Evolutionary conservation across 2,797 vertebrate species (phyloP).

Genomic region (Melanotaenia boesemani): DNA sequence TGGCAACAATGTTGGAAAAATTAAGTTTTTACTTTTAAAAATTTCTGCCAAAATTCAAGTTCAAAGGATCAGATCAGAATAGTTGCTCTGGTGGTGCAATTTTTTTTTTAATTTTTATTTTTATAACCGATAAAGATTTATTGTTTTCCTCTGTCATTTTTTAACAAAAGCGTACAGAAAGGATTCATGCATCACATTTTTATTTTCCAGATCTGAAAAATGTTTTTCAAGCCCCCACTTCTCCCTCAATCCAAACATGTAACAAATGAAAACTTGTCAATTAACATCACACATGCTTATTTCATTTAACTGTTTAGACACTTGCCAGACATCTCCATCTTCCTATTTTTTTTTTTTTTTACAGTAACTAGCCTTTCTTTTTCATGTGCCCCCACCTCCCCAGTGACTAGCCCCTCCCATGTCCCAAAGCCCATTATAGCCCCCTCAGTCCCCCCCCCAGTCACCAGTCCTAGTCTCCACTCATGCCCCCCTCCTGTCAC

Average conservation of each 20-base stretch:
- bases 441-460: conserved; percentile 40
- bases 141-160: conserved; percentile 1
- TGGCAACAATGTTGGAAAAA: not conserved
- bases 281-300: not conserved
- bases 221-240: not conserved
- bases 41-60: too few species aligned
- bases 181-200: not conserved
- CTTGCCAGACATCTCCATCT: conserved; percentile 39
- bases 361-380: conserved; percentile 50
- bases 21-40: too few species aligned
- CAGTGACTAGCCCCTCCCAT: conserved; percentile 52
- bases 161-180: not conserved
- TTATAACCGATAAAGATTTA: not conserved
- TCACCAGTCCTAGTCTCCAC: conserved; percentile 46
- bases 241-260: not conserved
- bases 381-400: conserved; percentile 4
- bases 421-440: conserved; percentile 72
- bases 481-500: conserved; percentile 66
- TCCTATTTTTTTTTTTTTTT: conserved; percentile 10
- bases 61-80: not conserved
- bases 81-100: not conserved
- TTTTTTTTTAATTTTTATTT: not conserved
- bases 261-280: conserved; percentile 10
- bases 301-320: conserved; percentile 7
- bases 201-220: not conserved